Evolutionary conservation across 1,140 invertebrate species (phyloP).

Genomic region (Augochlora pura): DNA sequence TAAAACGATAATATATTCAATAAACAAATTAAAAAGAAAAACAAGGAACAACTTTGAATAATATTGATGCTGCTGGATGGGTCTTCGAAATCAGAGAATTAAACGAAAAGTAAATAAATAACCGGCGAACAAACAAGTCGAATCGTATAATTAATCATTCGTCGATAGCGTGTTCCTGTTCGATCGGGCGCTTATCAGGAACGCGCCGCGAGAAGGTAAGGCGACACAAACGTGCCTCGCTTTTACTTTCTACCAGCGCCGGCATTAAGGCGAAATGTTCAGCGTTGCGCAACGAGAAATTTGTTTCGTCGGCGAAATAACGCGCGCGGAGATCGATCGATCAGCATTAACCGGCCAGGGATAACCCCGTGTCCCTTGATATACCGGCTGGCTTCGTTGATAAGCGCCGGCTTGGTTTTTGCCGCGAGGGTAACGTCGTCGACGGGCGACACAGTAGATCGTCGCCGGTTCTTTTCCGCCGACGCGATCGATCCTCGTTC

Average conservation of each 20-base stretch:
- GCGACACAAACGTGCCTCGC: slow-evolving; percentile 1
- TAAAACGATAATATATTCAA: too few relatives aligned
- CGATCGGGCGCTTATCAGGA: neutral
- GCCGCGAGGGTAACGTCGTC: neutral
- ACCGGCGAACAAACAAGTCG: too few relatives aligned
- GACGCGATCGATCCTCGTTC: neutral
- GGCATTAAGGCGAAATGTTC: slow-evolving; percentile 11
- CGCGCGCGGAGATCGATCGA: neutral
- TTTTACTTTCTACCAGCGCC: slow-evolving; percentile 29
- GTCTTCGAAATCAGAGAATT: too few relatives aligned
- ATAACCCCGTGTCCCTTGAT: too few relatives aligned
- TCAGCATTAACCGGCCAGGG: too few relatives aligned
- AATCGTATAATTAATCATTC: too few relatives aligned
- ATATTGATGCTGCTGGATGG: too few relatives aligned
- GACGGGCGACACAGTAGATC: neutral
- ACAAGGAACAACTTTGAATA: too few relatives aligned
- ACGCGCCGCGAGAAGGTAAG: neutral
- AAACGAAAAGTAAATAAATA: too few relatives aligned
- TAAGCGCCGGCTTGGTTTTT: too few relatives aligned
- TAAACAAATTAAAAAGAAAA: too few relatives aligned
- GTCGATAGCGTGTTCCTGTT: neutral
- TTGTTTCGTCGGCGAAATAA: neutral
- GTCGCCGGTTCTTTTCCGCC: neutral
- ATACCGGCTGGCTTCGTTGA: too few relatives aligned
- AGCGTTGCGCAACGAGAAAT: slow-evolving; percentile 10